Percentiles rank a stretch among this genome's conserved stretches.
These are phyloP conservation scores for Dolichotis patagonum DNA, from an alignment of 2,113 vertebrate species.

Conservation along the genomic window DNA sequence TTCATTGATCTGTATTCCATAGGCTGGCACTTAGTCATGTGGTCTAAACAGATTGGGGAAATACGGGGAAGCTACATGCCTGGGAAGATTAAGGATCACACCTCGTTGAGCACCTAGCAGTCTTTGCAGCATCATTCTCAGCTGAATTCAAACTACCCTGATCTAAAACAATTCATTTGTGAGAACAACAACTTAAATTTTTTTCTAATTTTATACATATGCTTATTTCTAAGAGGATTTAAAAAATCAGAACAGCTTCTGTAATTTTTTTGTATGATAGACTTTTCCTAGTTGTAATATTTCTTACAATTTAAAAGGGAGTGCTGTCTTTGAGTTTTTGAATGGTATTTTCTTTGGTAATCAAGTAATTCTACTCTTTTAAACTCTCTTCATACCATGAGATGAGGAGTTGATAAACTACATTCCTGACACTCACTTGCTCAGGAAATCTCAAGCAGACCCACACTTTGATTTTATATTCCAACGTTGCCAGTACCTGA, in stretches of 20 bases:
- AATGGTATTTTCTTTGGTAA: background rate
- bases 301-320: background rate
- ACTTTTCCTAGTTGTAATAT: background rate
- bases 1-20: background rate
- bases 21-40: background rate
- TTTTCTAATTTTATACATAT: background rate
- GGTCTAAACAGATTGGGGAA: background rate
- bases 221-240: background rate
- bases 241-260: background rate
- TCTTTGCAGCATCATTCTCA: background rate
- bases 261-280: background rate
- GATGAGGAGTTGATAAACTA: background rate
- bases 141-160: background rate
- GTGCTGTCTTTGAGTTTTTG: background rate
- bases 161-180: background rate
- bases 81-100: background rate
- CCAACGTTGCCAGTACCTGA: background rate
- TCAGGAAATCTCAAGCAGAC: background rate
- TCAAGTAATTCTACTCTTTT: background rate
- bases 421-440: background rate
- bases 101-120: background rate
- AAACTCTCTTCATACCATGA: background rate
- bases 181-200: background rate
- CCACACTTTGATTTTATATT: background rate
- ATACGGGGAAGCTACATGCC: background rate